Base-by-base conservation (phyloP, 1,140 invertebrate genomes). In the Schlechtendalia chinensis region DNA sequence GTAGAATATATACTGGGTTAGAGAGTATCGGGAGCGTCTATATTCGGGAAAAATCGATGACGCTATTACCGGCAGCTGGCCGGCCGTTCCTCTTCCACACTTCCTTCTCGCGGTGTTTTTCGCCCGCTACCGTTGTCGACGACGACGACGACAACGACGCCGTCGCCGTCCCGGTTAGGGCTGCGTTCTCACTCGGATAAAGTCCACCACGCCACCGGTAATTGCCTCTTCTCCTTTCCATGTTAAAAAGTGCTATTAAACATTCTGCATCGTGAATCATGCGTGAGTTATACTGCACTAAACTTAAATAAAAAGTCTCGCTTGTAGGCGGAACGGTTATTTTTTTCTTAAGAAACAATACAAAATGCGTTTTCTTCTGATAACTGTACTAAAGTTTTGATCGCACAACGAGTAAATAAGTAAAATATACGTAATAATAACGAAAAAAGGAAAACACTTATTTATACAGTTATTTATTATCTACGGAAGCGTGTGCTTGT, bases 11-110 rank as follows among this genome's bases (percentile, higher is more conserved):
- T 22, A 63, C 27, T 27, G 22, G 11, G 58, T 27, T 50, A 63
- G n/a, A 79, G 75, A 63, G 58, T 32, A 63, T 61, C 58, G 5
- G n/a, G 27, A 53, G 24, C 16, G 27, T 32, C 39, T 61, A 47
- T 59, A 79, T 79, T 79, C 58, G 75, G 75, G 75, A 79, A 79
- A 79, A 79, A 79, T 79, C 75, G 59, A 79, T 79, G 75, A 39
- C 58, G 45, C 58, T 79, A 79, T 79, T 79, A 77, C 74, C 54
- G 74, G 53, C 54, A 5, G 58, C 75, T 39, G 27, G 24, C 50
- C 69, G 69, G 69, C 17, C 16, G 17, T 19, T 53, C 24, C 27
- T 72, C 47, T 12, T 54, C 27, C 24, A 19, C 69, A 50, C 47
- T 39, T 39, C n/a, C 65, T 29, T 6, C 61, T 63, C n/a, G 11